Conservation (phyloP, 2,113 vertebrate species). For the Ceyx margarethae region DNA sequence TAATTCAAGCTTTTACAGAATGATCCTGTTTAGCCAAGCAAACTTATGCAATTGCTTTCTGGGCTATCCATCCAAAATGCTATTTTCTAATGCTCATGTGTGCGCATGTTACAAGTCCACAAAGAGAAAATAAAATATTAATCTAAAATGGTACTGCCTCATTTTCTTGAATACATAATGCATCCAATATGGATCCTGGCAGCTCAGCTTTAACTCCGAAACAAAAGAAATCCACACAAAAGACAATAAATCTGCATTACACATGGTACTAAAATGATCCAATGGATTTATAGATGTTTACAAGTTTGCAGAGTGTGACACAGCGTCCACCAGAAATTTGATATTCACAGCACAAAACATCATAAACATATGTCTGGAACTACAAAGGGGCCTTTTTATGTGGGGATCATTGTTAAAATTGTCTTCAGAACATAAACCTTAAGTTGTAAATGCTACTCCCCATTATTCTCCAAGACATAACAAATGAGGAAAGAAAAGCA, state of each 20-base stretch:
- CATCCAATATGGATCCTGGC: slow-evolving; percentile 36
- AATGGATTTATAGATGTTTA: slow-evolving; percentile 62
- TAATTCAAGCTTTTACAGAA: not conserved
- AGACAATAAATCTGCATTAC: slow-evolving; percentile 65
- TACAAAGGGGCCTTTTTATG: slow-evolving; percentile 53
- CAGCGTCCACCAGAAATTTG: slow-evolving; percentile 63
- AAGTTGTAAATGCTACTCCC: slow-evolving; percentile 64
- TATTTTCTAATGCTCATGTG: not conserved
- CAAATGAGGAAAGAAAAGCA: slow-evolving; percentile 73
- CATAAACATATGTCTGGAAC: slow-evolving; percentile 63
- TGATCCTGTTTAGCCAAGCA: not conserved
- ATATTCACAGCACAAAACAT: slow-evolving; percentile 58
- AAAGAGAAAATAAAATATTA: slow-evolving; percentile 40
- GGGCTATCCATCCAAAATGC: not conserved
- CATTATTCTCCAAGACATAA: slow-evolving; percentile 73
- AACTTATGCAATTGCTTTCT: not conserved
- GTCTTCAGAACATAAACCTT: slow-evolving; percentile 72
- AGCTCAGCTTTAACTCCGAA: slow-evolving; percentile 1
- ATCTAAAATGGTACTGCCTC: slow-evolving; percentile 27
- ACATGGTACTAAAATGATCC: slow-evolving; percentile 60
- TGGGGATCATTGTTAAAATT: slow-evolving; percentile 62
- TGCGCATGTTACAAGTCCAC: not conserved
- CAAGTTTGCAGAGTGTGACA: slow-evolving; percentile 55
- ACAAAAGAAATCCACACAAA: slow-evolving; percentile 69
- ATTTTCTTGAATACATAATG: slow-evolving; percentile 49